Evolutionary conservation across 2,797 vertebrate species (phyloP).

Genomic region (Vipera ursinii): DNA sequence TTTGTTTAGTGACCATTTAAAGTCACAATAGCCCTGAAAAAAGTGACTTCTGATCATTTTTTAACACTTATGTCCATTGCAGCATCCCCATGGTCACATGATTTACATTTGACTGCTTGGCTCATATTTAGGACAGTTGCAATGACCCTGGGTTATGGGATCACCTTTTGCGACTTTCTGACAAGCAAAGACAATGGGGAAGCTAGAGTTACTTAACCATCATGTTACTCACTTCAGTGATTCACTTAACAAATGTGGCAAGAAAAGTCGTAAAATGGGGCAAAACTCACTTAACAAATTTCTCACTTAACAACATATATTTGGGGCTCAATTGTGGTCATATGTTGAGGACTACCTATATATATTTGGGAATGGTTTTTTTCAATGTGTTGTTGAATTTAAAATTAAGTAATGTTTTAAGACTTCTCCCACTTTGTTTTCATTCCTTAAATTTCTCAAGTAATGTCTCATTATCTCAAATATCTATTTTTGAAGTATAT

Average conservation of each 20-base stretch:
- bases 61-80: not conserved
- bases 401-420: not conserved
- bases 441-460: not conserved
- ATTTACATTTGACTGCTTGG: not conserved
- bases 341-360: not conserved
- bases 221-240: not conserved
- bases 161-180: not conserved
- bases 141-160: not conserved
- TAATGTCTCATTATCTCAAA: not conserved
- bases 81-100: not conserved
- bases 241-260: not conserved
- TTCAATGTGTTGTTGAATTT: not conserved
- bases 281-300: not conserved
- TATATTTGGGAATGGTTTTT: not conserved
- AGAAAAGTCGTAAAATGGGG: not conserved
- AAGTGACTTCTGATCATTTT: not conserved
- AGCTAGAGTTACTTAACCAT: not conserved
- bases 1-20: not conserved
- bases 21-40: not conserved
- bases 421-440: not conserved
- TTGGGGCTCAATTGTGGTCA: not conserved
- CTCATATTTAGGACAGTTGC: not conserved
- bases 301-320: not conserved
- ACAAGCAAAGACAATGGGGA: not conserved
- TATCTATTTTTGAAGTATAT: not conserved